Percentiles rank a stretch among this genome's conserved stretches.
phyloP scores from a whole-genome alignment of 2,888 invertebrate genomes.

The Troglohyphantes excavatus region DNA sequence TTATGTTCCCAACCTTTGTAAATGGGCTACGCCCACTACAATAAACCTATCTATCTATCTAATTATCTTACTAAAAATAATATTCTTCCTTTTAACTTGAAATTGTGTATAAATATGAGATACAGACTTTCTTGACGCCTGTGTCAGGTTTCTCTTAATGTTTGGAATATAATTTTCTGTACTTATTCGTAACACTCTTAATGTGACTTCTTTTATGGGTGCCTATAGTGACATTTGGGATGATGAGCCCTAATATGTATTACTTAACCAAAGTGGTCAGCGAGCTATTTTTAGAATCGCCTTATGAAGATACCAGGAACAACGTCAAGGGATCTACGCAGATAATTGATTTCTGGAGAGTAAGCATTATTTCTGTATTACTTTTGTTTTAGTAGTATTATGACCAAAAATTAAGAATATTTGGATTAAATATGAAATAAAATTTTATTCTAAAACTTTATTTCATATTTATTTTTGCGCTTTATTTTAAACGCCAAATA shows the following conservation, averaged over 20 bases:
- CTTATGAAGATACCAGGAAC: constrained; percentile 84
- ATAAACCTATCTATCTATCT: too few relatives aligned
- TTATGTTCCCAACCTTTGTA: too few relatives aligned
- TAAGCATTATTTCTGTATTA: constrained; percentile 82
- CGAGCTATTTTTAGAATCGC: constrained; percentile 85
- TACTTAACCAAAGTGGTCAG: constrained; percentile 86
- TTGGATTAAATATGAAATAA: too few relatives aligned
- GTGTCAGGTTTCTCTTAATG: neutral
- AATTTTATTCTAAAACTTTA: too few relatives aligned
- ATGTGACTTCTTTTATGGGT: constrained; percentile 43
- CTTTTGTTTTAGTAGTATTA: too few relatives aligned
- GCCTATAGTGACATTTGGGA: constrained; percentile 85
- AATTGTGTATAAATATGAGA: neutral
- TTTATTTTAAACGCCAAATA: too few relatives aligned
- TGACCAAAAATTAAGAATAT: too few relatives aligned
- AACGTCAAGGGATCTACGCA: constrained; percentile 84
- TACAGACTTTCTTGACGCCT: too few relatives aligned
- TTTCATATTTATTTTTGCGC: too few relatives aligned
- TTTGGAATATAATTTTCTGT: constrained; percentile 5
- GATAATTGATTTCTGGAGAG: constrained; percentile 86
- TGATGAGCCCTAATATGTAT: constrained; percentile 85
- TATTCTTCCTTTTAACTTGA: too few relatives aligned
- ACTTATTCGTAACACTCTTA: neutral
- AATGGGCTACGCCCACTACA: too few relatives aligned
- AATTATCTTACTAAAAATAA: too few relatives aligned